Evolutionary conservation across 2,888 invertebrate genomes (phyloP), one percentile per base, ranked within the genome.

Genomic region (Drosophila merina): DNA sequence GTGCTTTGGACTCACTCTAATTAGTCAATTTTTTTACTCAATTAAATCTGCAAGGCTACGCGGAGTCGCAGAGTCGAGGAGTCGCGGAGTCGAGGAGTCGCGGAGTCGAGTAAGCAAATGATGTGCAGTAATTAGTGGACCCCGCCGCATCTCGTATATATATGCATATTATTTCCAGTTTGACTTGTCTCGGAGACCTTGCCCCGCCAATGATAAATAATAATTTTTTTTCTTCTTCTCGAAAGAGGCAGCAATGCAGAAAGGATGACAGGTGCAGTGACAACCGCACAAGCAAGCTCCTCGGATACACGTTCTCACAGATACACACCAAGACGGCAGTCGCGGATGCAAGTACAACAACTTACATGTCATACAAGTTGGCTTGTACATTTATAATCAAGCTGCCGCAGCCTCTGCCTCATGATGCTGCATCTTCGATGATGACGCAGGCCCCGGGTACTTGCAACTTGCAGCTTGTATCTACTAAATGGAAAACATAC

Each of bases 11-110:
- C 81, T 86, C 87, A 76, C 78, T 88, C 84, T 85, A 85, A 85
- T 85, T 88, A 85, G 84, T 85, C 84, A 80, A 88, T 88, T 85
- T 83, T 79, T 85, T 75, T 82, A 87, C 82, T 87, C 82, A 85
- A 85, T 85, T 85, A 88, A 85, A 85, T 86, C 78, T 80, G 86
- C 75, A 55, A 55, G 64, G 71, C 72, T 52, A 33, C 36, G 25
- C 31, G 45, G 60, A 40, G 49, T 0, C 6, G 44, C 25, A 31
- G 20, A 20, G 20, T 20, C 20, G 2, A 20, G 20, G 20, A 20
- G 20, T 20, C 20, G 20, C 20, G 20, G 20, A 20, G 14, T 14
- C 14, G 14, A 1, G 14, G 14, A 14, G 20, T 20, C 20, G 20
- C 20, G 20, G 20, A 20, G 20, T 20, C 71, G 86, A 75, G 86